Evolutionary conservation across 2,888 invertebrate genomes (phyloP), one percentile per base, ranked within the genome.

Genomic region (Noctua pronuba): DNA sequence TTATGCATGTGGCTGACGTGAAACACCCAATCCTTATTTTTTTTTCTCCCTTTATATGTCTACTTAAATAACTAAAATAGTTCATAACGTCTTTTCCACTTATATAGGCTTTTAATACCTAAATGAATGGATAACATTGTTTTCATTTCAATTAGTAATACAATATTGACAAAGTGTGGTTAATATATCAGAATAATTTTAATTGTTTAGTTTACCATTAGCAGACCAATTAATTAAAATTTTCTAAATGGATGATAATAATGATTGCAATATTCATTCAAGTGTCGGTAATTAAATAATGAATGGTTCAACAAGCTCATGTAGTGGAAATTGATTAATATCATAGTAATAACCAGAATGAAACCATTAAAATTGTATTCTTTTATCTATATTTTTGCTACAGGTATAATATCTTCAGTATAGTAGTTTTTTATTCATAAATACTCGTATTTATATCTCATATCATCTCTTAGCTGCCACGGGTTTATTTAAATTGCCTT

Each of bases 221-320:
- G n/a, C 44, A 24, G 55, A 46, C 16, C 18, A 58, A 83, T 78
- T 49, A 38, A 35, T 65, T 38, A 11, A 7, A n/a, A 65, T 58
- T 62, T 69, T 73, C 46, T 13, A 69, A 52, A 52, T 60, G 38
- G 46, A 24, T 49, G 8, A n/a, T 16, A 55, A 28, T 52, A 35
- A 44, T 68, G 0, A 58, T 62, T 82, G 21, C n/a, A 55, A 52
- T 62, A n/a, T 35, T 55, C n/a, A 55, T 24, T 70, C 31, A 55
- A 66, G 21, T 66, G 6, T 6, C 16, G 49, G 49, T 70, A 62
- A 49, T 64, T 2, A 8, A 41, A 46, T 60, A 2, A 38, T 68
- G 13, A 4, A 52, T 68, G 2, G 6, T 60, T 18, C 28, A 44
- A 28, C 10, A n/a, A 49, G 16, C 3, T 21, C 31, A 16, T 11